Evolutionary conservation across 2,888 invertebrate species (phyloP), one percentile per base, ranked within the genome.

Genomic region (Drosophila meridiana): DNA sequence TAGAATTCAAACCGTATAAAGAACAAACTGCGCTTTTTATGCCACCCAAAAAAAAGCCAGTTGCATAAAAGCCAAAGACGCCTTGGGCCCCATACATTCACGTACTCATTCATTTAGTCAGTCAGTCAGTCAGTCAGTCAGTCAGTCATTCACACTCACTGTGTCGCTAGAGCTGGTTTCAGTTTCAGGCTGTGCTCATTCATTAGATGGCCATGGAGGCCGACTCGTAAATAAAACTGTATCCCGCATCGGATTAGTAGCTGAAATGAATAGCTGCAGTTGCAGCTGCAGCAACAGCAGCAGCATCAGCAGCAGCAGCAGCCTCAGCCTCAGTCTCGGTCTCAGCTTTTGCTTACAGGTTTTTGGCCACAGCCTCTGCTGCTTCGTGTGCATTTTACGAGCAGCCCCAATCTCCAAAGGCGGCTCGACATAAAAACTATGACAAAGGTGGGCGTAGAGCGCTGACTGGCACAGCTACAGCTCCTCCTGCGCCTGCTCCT

Each of bases 211-310:
- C 67, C 80, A 73, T 70, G 73, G 73, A 58, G 45, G 63, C 62
- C 66, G 73, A 61, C 74, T 72, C 73, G 79, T 70, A 79, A 83
- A 84, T 84, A 80, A 80, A 80, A 82, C 59, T 53, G 55, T 67
- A 65, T 67, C 84, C 85, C 84, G 80, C 87, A 84, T 82, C 70
- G 78, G 83, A 86, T 86, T 83, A 83, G 78, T 75, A 73, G 69
- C 69, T 64, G 71, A 73, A 87, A 87, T 86, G 87, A 87, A 87
- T 85, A 80, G 83, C 82, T 68, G 71, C 63, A 53, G 14, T 40
- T 65, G 50, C 68, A 57, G 28, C 58, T 40, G 4, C 52, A 43
- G 60, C 43, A 30, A 0, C 11, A 32, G 14, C 56, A 14, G 40
- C 40, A 47, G 53, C 52, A 9, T 6, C 38, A 36, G 45, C 13